These are phyloP conservation scores for Alauda arvensis DNA, from an alignment of 2,797 vertebrate genomes.

Conservation along the genomic window DNA sequence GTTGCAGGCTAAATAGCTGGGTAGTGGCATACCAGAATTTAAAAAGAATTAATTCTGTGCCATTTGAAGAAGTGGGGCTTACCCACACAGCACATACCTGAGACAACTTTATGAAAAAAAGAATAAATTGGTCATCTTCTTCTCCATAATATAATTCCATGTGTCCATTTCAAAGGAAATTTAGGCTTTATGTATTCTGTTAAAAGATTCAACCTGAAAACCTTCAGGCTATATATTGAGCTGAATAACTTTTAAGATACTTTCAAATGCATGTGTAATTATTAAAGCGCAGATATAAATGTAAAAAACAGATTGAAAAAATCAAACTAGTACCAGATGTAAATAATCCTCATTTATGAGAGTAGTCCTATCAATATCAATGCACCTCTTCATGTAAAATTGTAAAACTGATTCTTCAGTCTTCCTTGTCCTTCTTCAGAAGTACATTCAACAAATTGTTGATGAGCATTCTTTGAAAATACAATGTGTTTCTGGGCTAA, in stretches of 20 bases:
- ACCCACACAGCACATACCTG: not conserved
- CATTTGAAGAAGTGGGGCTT: not conserved
- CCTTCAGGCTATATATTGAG: not conserved
- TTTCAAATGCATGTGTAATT: not conserved
- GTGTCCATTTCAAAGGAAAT: not conserved
- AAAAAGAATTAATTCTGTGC: not conserved
- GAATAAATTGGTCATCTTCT: not conserved
- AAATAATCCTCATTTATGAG: not conserved
- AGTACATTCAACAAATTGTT: not conserved
- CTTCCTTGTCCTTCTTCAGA: not conserved
- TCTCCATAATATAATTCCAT: not conserved
- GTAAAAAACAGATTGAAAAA: not conserved
- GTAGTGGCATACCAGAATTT: not conserved
- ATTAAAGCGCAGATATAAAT: not conserved
- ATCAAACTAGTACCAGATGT: not conserved
- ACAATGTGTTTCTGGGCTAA: not conserved
- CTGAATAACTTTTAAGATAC: not conserved
- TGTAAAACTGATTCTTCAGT: not conserved
- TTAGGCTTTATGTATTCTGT: accelerated
- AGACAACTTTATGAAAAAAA: not conserved
- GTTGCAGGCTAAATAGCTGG: not conserved
- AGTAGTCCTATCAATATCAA: not conserved
- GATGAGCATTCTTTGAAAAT: not conserved
- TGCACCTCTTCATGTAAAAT: not conserved
- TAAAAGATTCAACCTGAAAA: not conserved